These are phyloP conservation scores for Noctua fimbriata DNA, from an alignment of 2,888 invertebrate species.

Conservation along the genomic window DNA sequence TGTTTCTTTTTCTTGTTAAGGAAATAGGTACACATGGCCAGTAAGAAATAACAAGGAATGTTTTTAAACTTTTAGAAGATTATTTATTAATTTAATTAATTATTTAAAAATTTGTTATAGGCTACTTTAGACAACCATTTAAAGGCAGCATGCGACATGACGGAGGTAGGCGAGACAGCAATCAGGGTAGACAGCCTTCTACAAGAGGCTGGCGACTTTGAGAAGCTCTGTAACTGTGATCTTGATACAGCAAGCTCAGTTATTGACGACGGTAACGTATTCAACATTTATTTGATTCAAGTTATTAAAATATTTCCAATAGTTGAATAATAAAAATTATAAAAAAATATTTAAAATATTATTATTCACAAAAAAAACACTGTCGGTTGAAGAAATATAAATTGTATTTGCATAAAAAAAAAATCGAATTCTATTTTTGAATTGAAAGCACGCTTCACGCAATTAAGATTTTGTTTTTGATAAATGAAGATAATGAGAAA, in stretches of 20 bases:
- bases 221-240: slow-evolving; percentile 95
- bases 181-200: slow-evolving; percentile 94
- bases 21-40: background rate
- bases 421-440: slow-evolving; percentile 21
- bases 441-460: background rate
- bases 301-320: background rate
- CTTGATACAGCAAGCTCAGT: slow-evolving; percentile 95
- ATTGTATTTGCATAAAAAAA: background rate
- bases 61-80: background rate
- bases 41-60: background rate
- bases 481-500: background rate
- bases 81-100: background rate
- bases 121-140: slow-evolving; percentile 94
- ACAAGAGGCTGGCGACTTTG: slow-evolving; percentile 94
- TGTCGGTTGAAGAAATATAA: background rate
- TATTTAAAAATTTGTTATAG: slow-evolving; percentile 75
- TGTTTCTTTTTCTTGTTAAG: background rate
- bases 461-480: slow-evolving; percentile 25
- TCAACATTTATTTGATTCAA: background rate
- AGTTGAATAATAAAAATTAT: background rate
- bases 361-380: background rate
- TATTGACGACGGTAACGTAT: slow-evolving; percentile 91
- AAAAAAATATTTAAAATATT: background rate
- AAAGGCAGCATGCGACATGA: slow-evolving; percentile 95
- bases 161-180: slow-evolving; percentile 97